Evolutionary conservation across 1,140 invertebrate genomes (phyloP), one percentile per base, ranked within the genome.

Genomic region (Gryllus bimaculatus): DNA sequence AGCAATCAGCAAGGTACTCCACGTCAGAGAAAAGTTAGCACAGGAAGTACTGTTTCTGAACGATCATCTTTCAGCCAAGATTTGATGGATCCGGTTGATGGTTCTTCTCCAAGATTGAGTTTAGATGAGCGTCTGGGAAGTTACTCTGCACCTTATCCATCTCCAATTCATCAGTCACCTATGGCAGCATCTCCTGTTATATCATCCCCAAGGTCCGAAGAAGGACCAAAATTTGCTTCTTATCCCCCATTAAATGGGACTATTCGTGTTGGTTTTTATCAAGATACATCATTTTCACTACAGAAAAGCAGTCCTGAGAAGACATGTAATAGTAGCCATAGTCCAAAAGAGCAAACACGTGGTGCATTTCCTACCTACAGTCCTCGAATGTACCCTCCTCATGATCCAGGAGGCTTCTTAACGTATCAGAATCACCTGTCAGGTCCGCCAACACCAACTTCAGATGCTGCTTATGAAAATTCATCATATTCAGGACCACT

Each of bases 241-340:
- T 89, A 89, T 82, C 85, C 87, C 47, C 90, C 91, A 8, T 87
- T 92, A 21, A 92, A 92, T 84, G 92, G 91, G 4, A 90, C 92
- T 21, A 91, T 93, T 7, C 89, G 92, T 80, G 92, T 92, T 66
- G 92, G 92, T 7, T 94, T 94, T 83, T 94, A 94, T 84, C 92
- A 94, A 85, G 92, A 93, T 81, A 93, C 91, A 0, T 91, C 90
- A 76, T 90, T 90, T 75, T 77, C 26, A 13, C 75, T 77, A 3
- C 80, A 81, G 3, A 91, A 91, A 85, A 91, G 90, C 81, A 92
- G 91, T 81, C 91, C 92, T 4, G 91, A 93, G 79, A 80, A 78
- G 26, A 80, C 54, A 47, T 39, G 5, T 39, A 73, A 77, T n/a
- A 80, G 79, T 49, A 74, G 47, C 8, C 74, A 47, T 6, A 74